phyloP scores from a whole-genome alignment of 92 coral and sea anemone genomes.

The Zoanthus solanderi region DNA sequence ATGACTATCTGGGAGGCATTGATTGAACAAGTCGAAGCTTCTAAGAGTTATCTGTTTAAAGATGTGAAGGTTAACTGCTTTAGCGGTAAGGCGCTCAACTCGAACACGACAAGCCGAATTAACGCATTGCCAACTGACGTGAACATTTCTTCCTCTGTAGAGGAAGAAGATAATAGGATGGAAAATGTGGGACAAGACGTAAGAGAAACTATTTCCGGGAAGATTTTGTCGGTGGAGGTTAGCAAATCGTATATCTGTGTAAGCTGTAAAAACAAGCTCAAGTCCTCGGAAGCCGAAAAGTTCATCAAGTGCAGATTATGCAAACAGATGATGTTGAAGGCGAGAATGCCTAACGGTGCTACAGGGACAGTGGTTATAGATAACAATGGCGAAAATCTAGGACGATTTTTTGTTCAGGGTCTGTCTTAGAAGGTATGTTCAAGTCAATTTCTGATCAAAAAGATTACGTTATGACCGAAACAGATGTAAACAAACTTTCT shows the following conservation, averaged over 20 bases:
- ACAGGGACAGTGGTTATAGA: constrained; percentile 20
- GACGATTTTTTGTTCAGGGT: constrained; percentile 25
- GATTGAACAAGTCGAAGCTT: constrained; percentile 46
- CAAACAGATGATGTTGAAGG: constrained; percentile 25
- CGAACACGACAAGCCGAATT: constrained; percentile 21
- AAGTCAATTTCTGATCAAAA: constrained; percentile 17
- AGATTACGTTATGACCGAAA: constrained; percentile 27
- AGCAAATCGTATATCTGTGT: constrained; percentile 11
- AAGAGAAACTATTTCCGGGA: constrained; percentile 11
- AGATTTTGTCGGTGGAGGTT: constrained; percentile 11
- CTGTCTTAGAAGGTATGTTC: constrained; percentile 25
- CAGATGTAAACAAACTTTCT: constrained; percentile 31
- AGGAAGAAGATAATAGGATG: constrained; percentile 22
- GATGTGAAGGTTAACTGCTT: constrained; percentile 47
- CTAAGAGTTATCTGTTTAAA: constrained; percentile 41
- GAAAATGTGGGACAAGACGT: constrained; percentile 9
- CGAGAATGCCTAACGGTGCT: constrained; percentile 13
- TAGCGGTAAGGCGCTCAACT: constrained; percentile 49
- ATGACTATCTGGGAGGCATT: constrained; percentile 52
- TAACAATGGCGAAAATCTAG: constrained; percentile 24
- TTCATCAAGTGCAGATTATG: constrained; percentile 25
- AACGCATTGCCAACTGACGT: constrained; percentile 16
- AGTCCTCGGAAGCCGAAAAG: constrained; percentile 13
- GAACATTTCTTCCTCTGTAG: constrained; percentile 11
- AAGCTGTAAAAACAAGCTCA: constrained; percentile 17